phyloP scores from a whole-genome alignment of 2,888 invertebrate genomes.

The Pterobdella sp. region DNA sequence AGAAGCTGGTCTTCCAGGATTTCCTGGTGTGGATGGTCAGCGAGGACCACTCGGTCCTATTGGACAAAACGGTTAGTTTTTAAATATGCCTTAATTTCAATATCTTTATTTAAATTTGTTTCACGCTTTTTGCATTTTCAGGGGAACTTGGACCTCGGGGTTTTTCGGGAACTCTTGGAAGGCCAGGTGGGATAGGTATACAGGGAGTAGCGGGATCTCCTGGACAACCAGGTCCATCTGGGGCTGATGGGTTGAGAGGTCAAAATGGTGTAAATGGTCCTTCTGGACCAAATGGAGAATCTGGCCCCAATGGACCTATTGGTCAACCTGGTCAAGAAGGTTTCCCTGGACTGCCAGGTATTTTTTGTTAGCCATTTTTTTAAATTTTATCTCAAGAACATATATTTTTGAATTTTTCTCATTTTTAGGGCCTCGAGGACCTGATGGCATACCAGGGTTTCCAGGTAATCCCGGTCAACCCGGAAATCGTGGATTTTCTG shows the following conservation, averaged over 20 bases:
- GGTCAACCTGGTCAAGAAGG: conserved; percentile 22
- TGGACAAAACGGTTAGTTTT: conserved; percentile 9
- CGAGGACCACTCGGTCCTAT: conserved; percentile 15
- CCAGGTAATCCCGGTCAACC: conserved; percentile 25
- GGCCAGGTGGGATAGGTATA: conserved; percentile 29
- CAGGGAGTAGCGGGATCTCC: conserved; percentile 21
- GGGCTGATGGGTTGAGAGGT: conserved; percentile 2
- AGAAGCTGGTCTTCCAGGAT: conserved; percentile 27
- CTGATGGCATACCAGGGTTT: conserved; percentile 9
- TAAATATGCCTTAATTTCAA: background rate
- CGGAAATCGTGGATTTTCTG: conserved; percentile 45
- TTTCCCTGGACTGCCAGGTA: background rate
- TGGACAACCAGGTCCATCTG: conserved; percentile 26
- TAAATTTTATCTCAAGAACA: background rate
- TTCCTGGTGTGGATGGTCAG: conserved; percentile 22
- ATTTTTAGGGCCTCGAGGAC: background rate
- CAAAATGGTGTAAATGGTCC: conserved; percentile 10
- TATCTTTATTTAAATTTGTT: background rate
- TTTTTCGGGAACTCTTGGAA: conserved; percentile 17
- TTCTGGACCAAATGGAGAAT: conserved; percentile 25
- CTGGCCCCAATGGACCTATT: conserved; percentile 26
- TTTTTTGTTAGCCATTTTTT: background rate
- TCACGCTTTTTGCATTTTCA: background rate
- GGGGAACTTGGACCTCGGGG: background rate
- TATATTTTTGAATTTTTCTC: background rate